Evolutionary conservation across 2,113 vertebrate genomes (phyloP).

Genomic region (Plectropomus leopardus): DNA sequence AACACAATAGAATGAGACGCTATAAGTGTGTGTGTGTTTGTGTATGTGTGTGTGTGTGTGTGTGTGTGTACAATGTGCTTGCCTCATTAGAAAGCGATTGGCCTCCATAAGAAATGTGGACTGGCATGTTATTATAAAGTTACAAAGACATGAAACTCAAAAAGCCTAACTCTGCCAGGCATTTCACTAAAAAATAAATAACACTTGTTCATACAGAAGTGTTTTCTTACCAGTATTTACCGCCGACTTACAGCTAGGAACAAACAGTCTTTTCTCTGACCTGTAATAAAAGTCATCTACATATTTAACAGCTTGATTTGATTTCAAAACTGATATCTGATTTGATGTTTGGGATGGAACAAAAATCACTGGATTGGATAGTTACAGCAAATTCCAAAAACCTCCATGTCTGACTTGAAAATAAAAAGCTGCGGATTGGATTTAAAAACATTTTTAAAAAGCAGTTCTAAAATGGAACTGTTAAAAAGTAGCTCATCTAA

Average conservation of each 20-base stretch:
- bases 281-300: neutral
- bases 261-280: neutral
- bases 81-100: neutral
- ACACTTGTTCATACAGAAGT: neutral
- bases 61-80: conserved; percentile 1
- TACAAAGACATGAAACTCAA: neutral
- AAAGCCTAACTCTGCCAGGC: neutral
- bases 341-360: too few species aligned
- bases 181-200: neutral
- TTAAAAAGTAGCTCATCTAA: too few species aligned
- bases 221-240: neutral
- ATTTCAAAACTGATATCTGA: too few species aligned
- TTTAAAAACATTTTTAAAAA: neutral
- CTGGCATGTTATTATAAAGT: neutral
- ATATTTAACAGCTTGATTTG: too few species aligned
- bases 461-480: neutral
- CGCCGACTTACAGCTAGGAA: neutral
- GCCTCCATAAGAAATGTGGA: neutral
- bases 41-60: neutral
- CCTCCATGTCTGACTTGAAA: neutral
- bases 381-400: too few species aligned
- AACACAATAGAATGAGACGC: conserved; percentile 33
- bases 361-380: too few species aligned
- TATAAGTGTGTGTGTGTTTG: conserved; percentile 14
- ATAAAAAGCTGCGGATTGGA: neutral